Evolutionary conservation across 2,888 invertebrate species (phyloP), one percentile per base, ranked within the genome.

Genomic region (Macaria notata): DNA sequence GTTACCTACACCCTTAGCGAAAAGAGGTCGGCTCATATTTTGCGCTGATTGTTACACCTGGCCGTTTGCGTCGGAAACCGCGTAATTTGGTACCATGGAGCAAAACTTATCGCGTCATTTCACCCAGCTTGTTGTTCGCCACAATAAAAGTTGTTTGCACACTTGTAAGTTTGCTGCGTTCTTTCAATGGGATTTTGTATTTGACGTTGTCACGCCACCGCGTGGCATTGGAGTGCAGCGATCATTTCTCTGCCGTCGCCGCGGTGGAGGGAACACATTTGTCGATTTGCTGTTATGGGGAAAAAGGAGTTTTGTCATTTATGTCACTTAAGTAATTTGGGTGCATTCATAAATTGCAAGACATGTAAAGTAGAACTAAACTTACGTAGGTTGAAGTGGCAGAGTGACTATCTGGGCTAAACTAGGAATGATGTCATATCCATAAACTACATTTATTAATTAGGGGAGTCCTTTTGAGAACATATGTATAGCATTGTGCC

Each of bases 151-250:
- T 50, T 7, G 49, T 43, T 41, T 4, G 4, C 30, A 31, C 31
- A 36, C 42, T 42, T 31, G 30, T 36, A n/a, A 36, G 36, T 38
- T 45, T 29, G 2, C 36, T 6, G 29, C 4, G 33, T 7, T 50
- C 3, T 31, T 6, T 44, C 44, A 41, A 41, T 9, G 19, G 36
- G 36, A 49, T 53, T 31, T 52, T 38, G 38, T 50, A 54, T 38
- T 41, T 9, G 29, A 49, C 31, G 33, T 49, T 52, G 49, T 46
- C 42, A 53, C 57, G 52, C 39, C 38, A 51, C 2, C 43, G 4
- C 36, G 33, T 9, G 19, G 33, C n/a, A 39, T 9, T 9, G 49
- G 38, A 50, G 46, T 38, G 29, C 41, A 29, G 36, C 45, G 3
- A 30, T 52, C 33, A 46, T 46, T 58, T 58, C 46, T 43, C 36